Evolutionary conservation across 2,888 invertebrate species (phyloP), one percentile per base, ranked within the genome.

Genomic region (Agrochola litura): DNA sequence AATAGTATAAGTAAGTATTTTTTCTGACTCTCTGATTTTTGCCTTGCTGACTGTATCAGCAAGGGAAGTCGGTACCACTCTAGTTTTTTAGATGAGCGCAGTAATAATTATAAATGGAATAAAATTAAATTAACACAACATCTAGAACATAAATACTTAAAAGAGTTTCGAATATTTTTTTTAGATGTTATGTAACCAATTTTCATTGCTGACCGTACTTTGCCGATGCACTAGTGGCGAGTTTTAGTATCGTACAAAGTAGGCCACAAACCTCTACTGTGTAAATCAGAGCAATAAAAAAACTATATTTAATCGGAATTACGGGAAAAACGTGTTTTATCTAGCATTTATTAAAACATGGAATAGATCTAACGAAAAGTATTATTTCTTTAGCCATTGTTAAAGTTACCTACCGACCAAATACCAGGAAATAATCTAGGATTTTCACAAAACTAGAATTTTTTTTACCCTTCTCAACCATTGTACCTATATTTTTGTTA

Each of bases 401-500:
- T 54, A 43, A 65, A 68, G 25, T 46, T 22, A 16, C 16, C 2
- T 2, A 49, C 22, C 30, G 19, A 72, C 22, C 58, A 80, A 69
- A 73, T 61, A 61, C 19, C 12, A 12, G 22, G 9, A 74, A 58
- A 49, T 56, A 52, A 19, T 41, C 22, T 64, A 49, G 49, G 12
- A 10, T 56, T 66, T 63, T 80, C 46, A 14, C 30, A 37, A 25
- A 30, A n/a, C 14, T 49, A 54, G n/a, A 60, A 25, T 2, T 69
- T 5, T 67, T 25, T 25, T 37, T 43, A 52, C 2, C 22, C 8
- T 2, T 1, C 30, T 73, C 63, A 72, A 56, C 60, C 30, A 58
- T 54, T 79, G 71, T 72, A 60, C 16, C n/a, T 54, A n/a, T 78
- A 79, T 85, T 82, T 84, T 83, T 86, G 67, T 85, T 84, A 58